Percentiles rank a stretch among this genome's conserved stretches.
Conservation (phyloP, 2,797 vertebrate genomes). For the Astyanax mexicanus region DNA sequence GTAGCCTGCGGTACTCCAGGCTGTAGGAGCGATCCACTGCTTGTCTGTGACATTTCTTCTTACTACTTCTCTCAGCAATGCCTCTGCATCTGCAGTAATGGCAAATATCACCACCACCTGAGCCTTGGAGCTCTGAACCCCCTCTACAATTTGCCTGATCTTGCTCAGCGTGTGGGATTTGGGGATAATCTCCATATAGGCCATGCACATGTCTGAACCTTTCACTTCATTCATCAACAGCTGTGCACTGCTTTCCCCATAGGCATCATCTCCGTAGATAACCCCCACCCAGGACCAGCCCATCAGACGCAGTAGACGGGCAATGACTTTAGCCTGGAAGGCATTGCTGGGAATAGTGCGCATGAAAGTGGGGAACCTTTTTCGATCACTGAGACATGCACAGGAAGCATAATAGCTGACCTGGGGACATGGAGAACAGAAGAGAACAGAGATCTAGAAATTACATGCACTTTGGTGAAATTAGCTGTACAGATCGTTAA, state of each 20-base stretch:
- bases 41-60: slow-evolving; percentile 63
- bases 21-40: slow-evolving; percentile 69
- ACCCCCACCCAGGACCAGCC: slow-evolving; percentile 67
- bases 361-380: slow-evolving; percentile 62
- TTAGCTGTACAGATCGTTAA: too few relatives aligned
- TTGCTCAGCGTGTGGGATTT: slow-evolving; percentile 53
- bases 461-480: too few relatives aligned
- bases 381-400: slow-evolving; percentile 66
- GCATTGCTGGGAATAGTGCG: slow-evolving; percentile 66
- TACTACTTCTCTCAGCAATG: slow-evolving; percentile 60
- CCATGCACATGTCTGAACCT: slow-evolving; percentile 59
- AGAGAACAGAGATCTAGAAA: background rate
- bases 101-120: slow-evolving; percentile 65
- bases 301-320: slow-evolving; percentile 58
- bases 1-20: slow-evolving; percentile 60
- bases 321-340: slow-evolving; percentile 61
- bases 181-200: slow-evolving; percentile 64
- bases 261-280: slow-evolving; percentile 66
- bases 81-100: slow-evolving; percentile 57
- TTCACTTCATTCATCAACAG: slow-evolving; percentile 63
- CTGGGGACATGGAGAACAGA: slow-evolving; percentile 42
- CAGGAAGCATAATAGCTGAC: slow-evolving; percentile 69
- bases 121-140: slow-evolving; percentile 61
- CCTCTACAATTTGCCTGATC: slow-evolving; percentile 59
- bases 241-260: slow-evolving; percentile 64